Evolutionary conservation across 2,888 invertebrate species (phyloP).

Genomic region (Chromoteleia sp.): DNA sequence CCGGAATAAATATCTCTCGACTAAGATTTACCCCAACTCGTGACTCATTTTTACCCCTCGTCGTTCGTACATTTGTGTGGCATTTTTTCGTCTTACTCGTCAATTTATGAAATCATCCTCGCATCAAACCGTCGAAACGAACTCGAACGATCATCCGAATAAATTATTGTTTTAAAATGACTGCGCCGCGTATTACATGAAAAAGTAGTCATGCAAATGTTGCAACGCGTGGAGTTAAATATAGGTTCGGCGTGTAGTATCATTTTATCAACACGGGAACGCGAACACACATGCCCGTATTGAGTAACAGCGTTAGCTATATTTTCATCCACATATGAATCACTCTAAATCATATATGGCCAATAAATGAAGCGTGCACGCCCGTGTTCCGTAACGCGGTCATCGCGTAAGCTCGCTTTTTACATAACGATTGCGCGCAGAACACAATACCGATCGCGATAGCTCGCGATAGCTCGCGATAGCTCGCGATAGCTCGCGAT

Average conservation of each 20-base stretch:
- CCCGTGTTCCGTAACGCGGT: constrained; percentile 2
- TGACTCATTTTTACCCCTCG: constrained; percentile 47
- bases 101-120: constrained; percentile 1
- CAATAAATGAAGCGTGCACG: constrained; percentile 21
- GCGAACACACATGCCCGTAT: constrained; percentile 12
- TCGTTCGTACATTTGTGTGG: constrained; percentile 21
- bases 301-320: constrained; percentile 21
- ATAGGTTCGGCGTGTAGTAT: not conserved
- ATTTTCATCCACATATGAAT: constrained; percentile 31
- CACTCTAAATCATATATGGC: constrained; percentile 17
- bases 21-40: constrained; percentile 51
- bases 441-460: not conserved
- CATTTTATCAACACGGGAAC: constrained; percentile 8
- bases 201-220: too few relatives aligned
- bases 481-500: too few relatives aligned
- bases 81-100: not conserved
- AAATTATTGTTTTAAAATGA: too few relatives aligned
- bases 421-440: constrained; percentile 9
- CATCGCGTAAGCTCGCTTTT: constrained; percentile 16
- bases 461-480: too few relatives aligned
- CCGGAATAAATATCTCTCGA: constrained; percentile 28
- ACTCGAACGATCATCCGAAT: too few relatives aligned
- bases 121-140: too few relatives aligned
- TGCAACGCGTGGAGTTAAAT: not conserved
- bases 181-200: too few relatives aligned